Evolutionary conservation across 2,797 vertebrate species (phyloP), one percentile per base, ranked within the genome.

Genomic region (Macrochelys suwanniensis): DNA sequence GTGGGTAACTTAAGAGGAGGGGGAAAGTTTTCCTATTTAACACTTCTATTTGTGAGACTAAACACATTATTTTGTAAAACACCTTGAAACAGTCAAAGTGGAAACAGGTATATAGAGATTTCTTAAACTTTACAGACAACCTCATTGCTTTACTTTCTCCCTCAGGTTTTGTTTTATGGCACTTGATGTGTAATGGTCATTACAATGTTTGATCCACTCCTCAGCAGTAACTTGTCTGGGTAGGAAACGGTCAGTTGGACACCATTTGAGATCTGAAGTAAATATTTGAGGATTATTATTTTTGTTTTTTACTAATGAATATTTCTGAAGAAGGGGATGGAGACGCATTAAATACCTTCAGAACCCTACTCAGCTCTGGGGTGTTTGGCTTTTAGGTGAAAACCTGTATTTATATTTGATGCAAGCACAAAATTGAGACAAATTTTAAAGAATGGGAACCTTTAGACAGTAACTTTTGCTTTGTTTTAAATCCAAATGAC

Each of bases 401-500:
- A 65, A 19, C 33, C 68, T 86, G 28, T 53, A 26, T 71, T 28
- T 45, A 50, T 82, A 74, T 45, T 77, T n/a, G n/a, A 33, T 59
- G 59, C 45, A 76, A 54, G 76, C 45, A 88, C 59, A 84, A 80
- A 74, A 54, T 68, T 61, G n/a, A 87, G 76, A 54, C 19, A 11
- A 42, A 47, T 49, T 50, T 78, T 51, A 82, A 76, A 78, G 84
- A 87, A 45, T 93, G 42, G 2, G 0, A 93, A 88, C n/a, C 79
- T 85, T 82, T 92, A 95, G 57, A 59, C 57, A 59, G 26, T 31
- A 31, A 57, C 56, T 57, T 57, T 59, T 31, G 57, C 11, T 61
- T 33, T 61, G 13, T 61, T 61, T 61, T 61, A 61, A 61, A 61
- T 61, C 31, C 31, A 96, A 96, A 97, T 95, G 80, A 89, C 25